Conservation (phyloP, 1,140 invertebrate species). For the Mactra quadrangularis region DNA sequence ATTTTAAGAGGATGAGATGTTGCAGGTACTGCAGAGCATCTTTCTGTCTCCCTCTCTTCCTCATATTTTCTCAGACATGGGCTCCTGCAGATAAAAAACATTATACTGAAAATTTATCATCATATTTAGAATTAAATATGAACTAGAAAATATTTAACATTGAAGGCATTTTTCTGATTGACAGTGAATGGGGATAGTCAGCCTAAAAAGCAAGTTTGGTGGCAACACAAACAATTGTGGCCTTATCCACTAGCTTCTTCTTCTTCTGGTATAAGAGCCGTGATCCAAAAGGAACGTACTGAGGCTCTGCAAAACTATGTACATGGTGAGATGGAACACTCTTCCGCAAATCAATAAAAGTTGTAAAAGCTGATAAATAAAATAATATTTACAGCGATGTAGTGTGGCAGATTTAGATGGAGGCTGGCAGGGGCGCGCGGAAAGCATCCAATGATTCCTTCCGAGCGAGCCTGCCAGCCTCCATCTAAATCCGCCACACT, state of each 20-base stretch:
- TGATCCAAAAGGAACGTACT: too few relatives aligned
- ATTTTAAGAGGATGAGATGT: slow-evolving; percentile 86
- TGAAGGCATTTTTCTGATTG: neutral
- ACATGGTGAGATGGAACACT: too few relatives aligned
- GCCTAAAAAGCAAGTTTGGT: neutral
- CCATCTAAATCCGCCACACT: too few relatives aligned
- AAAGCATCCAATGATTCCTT: too few relatives aligned
- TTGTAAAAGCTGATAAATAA: too few relatives aligned
- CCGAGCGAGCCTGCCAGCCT: too few relatives aligned
- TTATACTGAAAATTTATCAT: neutral
- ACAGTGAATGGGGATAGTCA: neutral
- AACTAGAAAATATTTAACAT: neutral
- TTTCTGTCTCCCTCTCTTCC: slow-evolving; percentile 68
- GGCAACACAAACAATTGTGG: neutral
- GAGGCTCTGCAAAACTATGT: too few relatives aligned
- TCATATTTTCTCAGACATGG: slow-evolving; percentile 76
- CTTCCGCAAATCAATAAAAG: too few relatives aligned
- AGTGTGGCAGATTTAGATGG: too few relatives aligned
- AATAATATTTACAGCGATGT: too few relatives aligned
- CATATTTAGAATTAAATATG: too few relatives aligned
- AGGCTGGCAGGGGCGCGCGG: too few relatives aligned
- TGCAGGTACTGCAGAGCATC: slow-evolving; percentile 77
- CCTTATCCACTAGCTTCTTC: neutral
- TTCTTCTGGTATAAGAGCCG: neutral
- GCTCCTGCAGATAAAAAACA: slow-evolving; percentile 70